Evolutionary conservation across 2,113 vertebrate genomes (phyloP).

Genomic region (Campylomormyrus tamandua): DNA sequence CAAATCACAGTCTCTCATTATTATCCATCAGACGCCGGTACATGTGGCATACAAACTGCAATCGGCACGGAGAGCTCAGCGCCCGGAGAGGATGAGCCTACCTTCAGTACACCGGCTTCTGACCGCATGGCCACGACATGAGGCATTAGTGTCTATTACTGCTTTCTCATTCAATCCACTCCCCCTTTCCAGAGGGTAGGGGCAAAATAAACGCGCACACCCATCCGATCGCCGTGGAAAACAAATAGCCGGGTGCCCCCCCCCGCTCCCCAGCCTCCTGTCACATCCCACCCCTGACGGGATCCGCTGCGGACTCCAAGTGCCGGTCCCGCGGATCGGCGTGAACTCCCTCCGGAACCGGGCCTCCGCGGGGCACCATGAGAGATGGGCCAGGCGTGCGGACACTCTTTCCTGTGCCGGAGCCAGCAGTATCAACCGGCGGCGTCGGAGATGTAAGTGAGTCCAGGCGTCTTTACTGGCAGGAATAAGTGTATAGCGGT

Average conservation of each 20-base stretch:
- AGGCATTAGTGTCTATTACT: constrained; percentile 56
- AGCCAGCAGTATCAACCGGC: constrained; percentile 80
- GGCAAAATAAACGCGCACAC: constrained; percentile 22
- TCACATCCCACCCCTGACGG: constrained; percentile 15
- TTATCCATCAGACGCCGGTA: neutral
- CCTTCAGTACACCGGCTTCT: constrained; percentile 17
- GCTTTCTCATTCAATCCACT: constrained; percentile 52
- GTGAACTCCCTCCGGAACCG: constrained; percentile 21
- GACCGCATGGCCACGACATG: constrained; percentile 44
- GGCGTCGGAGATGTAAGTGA: constrained; percentile 76
- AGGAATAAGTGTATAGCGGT: neutral
- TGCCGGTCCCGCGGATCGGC: neutral
- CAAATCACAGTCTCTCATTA: neutral
- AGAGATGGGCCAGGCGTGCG: constrained; percentile 94
- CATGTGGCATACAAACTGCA: neutral
- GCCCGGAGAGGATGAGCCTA: neutral
- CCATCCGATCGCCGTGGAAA: constrained; percentile 24
- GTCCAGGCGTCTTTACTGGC: neutral
- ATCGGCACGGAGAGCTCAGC: neutral
- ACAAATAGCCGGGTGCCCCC: constrained; percentile 9
- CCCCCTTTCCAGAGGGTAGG: constrained; percentile 28
- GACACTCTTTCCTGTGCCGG: constrained; percentile 95
- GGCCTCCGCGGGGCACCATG: constrained; percentile 64
- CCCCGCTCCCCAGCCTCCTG: constrained; percentile 6
- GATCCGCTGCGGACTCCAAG: neutral